A percentile compares a stretch with the other conserved stretches of the same genome.
Evolutionary conservation across 1,140 invertebrate species (phyloP).

Genomic region (Plodia interpunctella): DNA sequence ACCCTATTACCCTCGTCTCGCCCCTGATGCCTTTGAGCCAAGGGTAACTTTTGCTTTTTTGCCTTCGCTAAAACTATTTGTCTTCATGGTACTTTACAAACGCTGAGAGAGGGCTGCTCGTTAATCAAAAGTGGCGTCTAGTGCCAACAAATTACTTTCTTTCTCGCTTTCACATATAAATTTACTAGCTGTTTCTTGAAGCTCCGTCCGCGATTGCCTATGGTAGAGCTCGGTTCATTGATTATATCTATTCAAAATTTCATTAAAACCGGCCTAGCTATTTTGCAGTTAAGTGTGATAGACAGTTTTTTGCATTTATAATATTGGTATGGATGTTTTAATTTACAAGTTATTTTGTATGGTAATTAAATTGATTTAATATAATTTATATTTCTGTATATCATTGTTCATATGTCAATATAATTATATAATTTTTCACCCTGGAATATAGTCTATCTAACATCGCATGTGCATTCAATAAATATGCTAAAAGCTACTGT

Average conservation of each 20-base stretch:
- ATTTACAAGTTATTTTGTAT: no score
- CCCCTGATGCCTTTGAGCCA: not conserved
- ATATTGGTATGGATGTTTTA: no score
- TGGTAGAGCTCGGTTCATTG: no score
- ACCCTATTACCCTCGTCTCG: not conserved
- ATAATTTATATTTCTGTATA: no score
- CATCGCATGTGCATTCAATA: not conserved
- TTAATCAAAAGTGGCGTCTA: conserved; percentile 8
- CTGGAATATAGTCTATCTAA: not conserved
- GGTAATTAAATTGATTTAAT: no score
- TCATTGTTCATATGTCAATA: no score
- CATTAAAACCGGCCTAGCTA: no score
- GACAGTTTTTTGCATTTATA: no score
- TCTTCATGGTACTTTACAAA: conserved; percentile 12
- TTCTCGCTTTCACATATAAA: conserved; percentile 1
- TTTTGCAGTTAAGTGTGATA: no score
- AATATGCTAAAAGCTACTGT: not conserved
- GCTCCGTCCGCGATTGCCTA: no score
- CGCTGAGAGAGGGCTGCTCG: conserved; percentile 8
- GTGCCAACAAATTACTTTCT: conserved; percentile 9
- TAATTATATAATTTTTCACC: conserved; percentile 1
- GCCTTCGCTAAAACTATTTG: conserved; percentile 10
- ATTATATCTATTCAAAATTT: no score
- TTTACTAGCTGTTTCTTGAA: not conserved
- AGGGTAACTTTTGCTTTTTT: conserved; percentile 12